Conservation (phyloP, 2,797 vertebrate species). For the Chelonia mydas region DNA sequence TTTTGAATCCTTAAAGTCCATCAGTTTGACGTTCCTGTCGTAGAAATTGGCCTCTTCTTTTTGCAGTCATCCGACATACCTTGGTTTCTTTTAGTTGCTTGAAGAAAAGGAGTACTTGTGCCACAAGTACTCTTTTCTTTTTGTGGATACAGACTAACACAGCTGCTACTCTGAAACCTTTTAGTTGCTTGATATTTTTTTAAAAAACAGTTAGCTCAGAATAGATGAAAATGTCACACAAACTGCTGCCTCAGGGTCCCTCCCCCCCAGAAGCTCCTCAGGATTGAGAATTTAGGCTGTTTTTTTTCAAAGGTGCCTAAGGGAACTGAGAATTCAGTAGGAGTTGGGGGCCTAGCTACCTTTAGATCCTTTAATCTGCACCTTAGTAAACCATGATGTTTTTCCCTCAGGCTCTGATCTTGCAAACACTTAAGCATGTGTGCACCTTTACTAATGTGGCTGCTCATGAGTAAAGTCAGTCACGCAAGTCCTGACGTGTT, state of each 20-base stretch:
- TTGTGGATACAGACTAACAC: too few species aligned
- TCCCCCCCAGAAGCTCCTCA: background rate
- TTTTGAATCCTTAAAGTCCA: background rate
- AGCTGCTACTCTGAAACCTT: too few species aligned
- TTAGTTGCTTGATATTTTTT: background rate
- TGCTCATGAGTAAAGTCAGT: background rate
- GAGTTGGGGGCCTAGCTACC: background rate
- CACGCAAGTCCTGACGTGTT: background rate
- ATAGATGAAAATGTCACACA: background rate
- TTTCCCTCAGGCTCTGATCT: background rate
- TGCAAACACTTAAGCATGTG: rapidly evolving
- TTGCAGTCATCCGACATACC: background rate
- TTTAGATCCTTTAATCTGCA: background rate
- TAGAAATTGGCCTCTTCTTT: background rate
- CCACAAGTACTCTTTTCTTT: too few species aligned
- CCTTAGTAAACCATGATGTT: background rate
- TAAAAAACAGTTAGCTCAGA: background rate
- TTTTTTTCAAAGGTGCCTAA: background rate
- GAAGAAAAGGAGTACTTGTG: too few species aligned
- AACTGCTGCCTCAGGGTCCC: background rate
- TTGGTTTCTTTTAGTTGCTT: background rate
- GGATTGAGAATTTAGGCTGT: background rate
- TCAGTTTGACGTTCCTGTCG: background rate
- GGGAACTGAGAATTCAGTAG: background rate
- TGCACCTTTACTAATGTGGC: background rate